Percentiles rank a stretch among this genome's conserved stretches.
Evolutionary conservation across 2,113 vertebrate species (phyloP).

Genomic region (Antigone vipio): DNA sequence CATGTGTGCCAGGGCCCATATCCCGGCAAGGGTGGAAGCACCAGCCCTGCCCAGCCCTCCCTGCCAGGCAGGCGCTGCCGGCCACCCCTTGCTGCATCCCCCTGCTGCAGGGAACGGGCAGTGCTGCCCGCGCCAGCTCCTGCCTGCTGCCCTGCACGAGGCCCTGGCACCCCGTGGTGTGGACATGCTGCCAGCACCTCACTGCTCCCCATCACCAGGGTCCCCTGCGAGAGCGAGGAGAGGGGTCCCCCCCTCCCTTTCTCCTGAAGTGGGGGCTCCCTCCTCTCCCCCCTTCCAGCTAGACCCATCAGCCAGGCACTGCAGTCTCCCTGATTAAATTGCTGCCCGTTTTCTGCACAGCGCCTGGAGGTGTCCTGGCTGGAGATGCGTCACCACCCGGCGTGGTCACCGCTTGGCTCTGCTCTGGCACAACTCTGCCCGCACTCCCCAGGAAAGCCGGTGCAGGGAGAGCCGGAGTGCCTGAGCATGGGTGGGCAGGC

Average conservation of each 20-base stretch:
- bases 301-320: not conserved
- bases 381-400: not conserved
- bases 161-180: not conserved
- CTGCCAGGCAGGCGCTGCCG: rapidly evolving
- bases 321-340: not conserved
- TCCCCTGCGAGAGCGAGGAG: not conserved
- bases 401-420: rapidly evolving
- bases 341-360: not conserved
- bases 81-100: not conserved
- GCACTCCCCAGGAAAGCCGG: not conserved
- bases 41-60: not conserved
- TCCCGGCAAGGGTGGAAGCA: rapidly evolving
- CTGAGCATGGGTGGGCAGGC: not conserved
- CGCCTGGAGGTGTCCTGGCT: not conserved
- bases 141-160: not conserved
- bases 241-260: not conserved
- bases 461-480: not conserved
- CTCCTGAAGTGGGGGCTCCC: not conserved
- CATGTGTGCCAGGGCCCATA: not conserved
- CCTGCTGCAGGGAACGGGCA: not conserved
- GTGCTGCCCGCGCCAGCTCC: not conserved
- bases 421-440: not conserved
- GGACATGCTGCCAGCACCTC: not conserved
- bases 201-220: not conserved
- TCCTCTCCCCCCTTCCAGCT: not conserved